phyloP scores from a whole-genome alignment of 2,113 vertebrate genomes.

The Hucho hucho region DNA sequence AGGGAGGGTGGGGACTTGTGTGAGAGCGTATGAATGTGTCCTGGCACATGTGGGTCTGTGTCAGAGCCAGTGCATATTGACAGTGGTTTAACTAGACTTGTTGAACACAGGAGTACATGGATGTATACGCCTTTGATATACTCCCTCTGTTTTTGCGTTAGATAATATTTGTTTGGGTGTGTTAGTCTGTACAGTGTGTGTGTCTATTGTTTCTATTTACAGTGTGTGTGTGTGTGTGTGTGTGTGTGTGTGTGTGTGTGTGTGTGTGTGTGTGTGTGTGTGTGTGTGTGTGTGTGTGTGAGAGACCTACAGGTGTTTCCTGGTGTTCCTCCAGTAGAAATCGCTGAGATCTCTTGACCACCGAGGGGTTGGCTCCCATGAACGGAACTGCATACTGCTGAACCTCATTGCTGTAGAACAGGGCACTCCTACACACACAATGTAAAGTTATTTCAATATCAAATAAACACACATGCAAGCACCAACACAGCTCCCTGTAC shows the following conservation, averaged over 20 bases:
- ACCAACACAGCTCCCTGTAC: no score
- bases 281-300: neutral
- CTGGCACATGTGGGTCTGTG: constrained; percentile 58
- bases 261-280: neutral
- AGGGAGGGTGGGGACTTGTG: constrained; percentile 1
- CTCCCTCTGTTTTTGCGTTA: no score
- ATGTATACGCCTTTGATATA: neutral
- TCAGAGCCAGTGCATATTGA: constrained; percentile 17
- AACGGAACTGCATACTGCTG: no score
- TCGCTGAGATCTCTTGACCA: no score
- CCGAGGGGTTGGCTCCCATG: no score
- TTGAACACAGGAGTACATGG: constrained; percentile 52
- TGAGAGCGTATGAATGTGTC: constrained; percentile 50
- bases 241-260: neutral
- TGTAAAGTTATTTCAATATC: no score
- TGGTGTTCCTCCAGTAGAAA: no score
- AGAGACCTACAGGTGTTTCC: no score
- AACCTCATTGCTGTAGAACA: no score
- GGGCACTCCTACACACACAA: no score
- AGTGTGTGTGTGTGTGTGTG: neutral
- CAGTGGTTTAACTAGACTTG: constrained; percentile 64
- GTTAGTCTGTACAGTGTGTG: neutral
- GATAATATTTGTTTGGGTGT: neutral
- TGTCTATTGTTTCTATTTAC: neutral
- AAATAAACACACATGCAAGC: no score